Base-by-base conservation (phyloP, 1,140 invertebrate species). In the Atta colombica region DNA sequence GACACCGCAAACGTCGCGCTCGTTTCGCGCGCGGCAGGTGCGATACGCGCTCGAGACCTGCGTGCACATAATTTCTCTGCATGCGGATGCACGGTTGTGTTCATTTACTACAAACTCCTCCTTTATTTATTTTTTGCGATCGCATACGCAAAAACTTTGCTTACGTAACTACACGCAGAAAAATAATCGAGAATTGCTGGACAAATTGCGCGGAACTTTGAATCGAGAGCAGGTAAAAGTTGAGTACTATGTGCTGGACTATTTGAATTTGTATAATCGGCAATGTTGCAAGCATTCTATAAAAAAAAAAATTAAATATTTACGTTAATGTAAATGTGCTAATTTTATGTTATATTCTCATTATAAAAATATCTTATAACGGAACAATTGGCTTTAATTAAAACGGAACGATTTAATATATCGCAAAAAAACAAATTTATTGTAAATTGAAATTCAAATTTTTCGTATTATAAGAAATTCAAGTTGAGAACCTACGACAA, bases 401-500 rank as follows among this genome's bases (percentile, higher is more conserved):
- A n/a, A 39, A 74, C 12, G 7, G 39, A 58, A 35, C 3, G 0
- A 18, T 49, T 21, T 25, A 35, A 51, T 60, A 35, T 61, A 25
- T 25, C 25, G 25, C 25, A 4, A n/a, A 31, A 45, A 25, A 55
- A 58, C 4, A n/a, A 25, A 18, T 3, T 3, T 39, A 5, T 55
- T 18, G 5, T 16, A 45, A 31, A 21, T 21, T 3, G 14, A n/a
- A 51, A 60, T 14, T 21, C 4, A 31, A 82, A 31, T 61, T 82
- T 74, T 49, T 25, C 7, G 2, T n/a, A n/a, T 2, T 10, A 2
- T 18, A 10, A 63, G 7, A 14, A 55, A 25, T 39, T 65, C 49
- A 61, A 90, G 93, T 94, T 94, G 94, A 94, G 94, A 93, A 94
- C 93, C 93, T 18, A 60, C 68, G 66, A 90, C 69, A 77, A 89